Conservation (phyloP, 2,888 invertebrate genomes). For the Suillia variegata region DNA sequence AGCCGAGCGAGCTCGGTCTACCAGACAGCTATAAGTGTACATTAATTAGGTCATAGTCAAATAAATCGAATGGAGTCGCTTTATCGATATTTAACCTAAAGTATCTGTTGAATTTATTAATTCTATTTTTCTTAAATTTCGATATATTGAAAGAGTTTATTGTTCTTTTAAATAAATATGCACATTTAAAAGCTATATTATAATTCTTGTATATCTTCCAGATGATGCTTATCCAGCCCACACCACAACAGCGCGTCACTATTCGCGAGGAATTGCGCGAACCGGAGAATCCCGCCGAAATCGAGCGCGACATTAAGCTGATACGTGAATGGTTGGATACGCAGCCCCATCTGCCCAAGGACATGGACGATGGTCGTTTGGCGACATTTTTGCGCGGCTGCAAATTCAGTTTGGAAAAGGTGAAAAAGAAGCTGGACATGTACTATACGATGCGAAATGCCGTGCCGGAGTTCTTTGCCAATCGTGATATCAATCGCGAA, state of each 20-base stretch:
- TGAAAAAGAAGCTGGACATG: slow-evolving; percentile 85
- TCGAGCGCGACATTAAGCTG: slow-evolving; percentile 67
- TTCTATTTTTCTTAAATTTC: too few relatives aligned
- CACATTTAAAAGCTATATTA: too few relatives aligned
- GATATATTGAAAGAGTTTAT: too few relatives aligned
- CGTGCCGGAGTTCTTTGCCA: slow-evolving; percentile 80
- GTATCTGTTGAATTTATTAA: too few relatives aligned
- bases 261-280: slow-evolving; percentile 76
- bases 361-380: slow-evolving; percentile 76
- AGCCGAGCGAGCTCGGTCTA: too few relatives aligned
- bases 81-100: too few relatives aligned
- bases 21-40: too few relatives aligned
- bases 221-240: slow-evolving; percentile 71
- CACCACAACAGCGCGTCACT: slow-evolving; percentile 70
- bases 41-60: too few relatives aligned
- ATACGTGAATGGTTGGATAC: slow-evolving; percentile 73
- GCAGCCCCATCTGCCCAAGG: slow-evolving; percentile 71
- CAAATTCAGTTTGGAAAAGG: slow-evolving; percentile 85
- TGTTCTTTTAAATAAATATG: too few relatives aligned
- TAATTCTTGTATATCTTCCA: too few relatives aligned
- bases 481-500: slow-evolving; percentile 75
- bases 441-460: slow-evolving; percentile 85
- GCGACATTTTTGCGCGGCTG: slow-evolving; percentile 84
- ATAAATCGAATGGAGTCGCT: too few relatives aligned
- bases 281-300: slow-evolving; percentile 63